phyloP scores from a whole-genome alignment of 2,888 invertebrate genomes.

The Drosophila subsilvestris region DNA sequence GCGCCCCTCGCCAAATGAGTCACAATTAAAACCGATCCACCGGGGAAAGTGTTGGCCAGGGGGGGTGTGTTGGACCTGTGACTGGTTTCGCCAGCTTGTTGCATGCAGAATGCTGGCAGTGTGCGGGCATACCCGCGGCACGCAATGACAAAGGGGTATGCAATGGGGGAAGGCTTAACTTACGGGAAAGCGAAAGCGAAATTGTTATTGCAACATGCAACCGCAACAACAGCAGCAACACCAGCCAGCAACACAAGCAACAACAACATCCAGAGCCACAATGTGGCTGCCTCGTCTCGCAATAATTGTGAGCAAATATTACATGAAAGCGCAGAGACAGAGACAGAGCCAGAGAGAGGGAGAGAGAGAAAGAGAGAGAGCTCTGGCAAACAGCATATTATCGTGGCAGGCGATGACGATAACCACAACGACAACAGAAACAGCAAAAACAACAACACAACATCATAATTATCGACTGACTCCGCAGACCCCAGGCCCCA shows the following conservation, averaged over 20 bases:
- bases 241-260: slow-evolving; percentile 13
- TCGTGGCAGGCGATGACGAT: slow-evolving; percentile 67
- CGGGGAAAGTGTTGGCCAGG: slow-evolving; percentile 2
- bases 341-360: not conserved
- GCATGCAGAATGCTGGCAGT: not conserved
- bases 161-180: slow-evolving; percentile 45
- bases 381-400: slow-evolving; percentile 55
- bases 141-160: slow-evolving; percentile 12
- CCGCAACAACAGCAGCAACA: slow-evolving; percentile 54
- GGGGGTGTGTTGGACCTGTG: not conserved
- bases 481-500: slow-evolving; percentile 21
- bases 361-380: slow-evolving; percentile 8
- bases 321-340: slow-evolving; percentile 58
- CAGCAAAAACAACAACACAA: slow-evolving; percentile 33
- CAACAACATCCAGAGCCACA: slow-evolving; percentile 35
- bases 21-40: slow-evolving; percentile 72
- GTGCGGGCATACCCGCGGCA: not conserved
- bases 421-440: slow-evolving; percentile 38
- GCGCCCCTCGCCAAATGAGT: slow-evolving; percentile 60
- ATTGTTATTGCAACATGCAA: slow-evolving; percentile 78
- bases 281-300: slow-evolving; percentile 59
- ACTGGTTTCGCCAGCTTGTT: not conserved
- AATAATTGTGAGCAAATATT: slow-evolving; percentile 76
- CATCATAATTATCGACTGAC: slow-evolving; percentile 75
- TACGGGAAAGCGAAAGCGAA: slow-evolving; percentile 71